Evolutionary conservation across 2,797 vertebrate genomes (phyloP).

Genomic region (Enteromius anoplus): DNA sequence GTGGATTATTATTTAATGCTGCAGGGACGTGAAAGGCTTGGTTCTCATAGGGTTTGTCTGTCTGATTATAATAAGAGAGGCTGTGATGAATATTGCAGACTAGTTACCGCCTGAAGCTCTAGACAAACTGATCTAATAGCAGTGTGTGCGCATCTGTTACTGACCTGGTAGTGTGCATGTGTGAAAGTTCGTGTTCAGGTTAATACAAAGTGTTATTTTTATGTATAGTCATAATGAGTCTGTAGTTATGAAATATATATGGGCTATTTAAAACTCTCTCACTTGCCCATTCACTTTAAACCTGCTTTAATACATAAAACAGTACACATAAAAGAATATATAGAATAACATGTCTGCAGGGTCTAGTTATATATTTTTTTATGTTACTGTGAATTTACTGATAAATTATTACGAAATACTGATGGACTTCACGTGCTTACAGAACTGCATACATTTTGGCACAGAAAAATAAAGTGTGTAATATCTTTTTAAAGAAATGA

Average conservation of each 20-base stretch:
- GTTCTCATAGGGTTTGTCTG: conserved; percentile 33
- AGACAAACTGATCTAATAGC: conserved; percentile 45
- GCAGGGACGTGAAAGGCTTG: conserved; percentile 22
- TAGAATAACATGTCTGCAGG: background rate
- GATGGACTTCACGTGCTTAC: background rate
- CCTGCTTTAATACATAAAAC: background rate
- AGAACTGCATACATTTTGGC: background rate
- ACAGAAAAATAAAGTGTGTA: background rate
- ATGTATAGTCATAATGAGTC: background rate
- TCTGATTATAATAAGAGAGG: conserved; percentile 54
- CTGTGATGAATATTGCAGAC: conserved; percentile 50
- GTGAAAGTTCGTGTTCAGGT: conserved; percentile 32
- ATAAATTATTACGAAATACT: background rate
- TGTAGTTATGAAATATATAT: conserved; percentile 11
- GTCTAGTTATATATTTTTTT: background rate
- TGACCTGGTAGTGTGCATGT: conserved; percentile 10
- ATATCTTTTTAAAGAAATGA: background rate
- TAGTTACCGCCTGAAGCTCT: conserved; percentile 44
- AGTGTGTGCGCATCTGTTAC: background rate
- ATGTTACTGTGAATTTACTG: background rate
- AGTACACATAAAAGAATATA: conserved; percentile 10
- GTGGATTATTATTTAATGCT: conserved; percentile 49
- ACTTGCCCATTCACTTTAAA: background rate
- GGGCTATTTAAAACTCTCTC: conserved; percentile 1
- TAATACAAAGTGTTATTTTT: conserved; percentile 22